Conservation (phyloP, 2,113 vertebrate species). For the Sorex araneus region DNA sequence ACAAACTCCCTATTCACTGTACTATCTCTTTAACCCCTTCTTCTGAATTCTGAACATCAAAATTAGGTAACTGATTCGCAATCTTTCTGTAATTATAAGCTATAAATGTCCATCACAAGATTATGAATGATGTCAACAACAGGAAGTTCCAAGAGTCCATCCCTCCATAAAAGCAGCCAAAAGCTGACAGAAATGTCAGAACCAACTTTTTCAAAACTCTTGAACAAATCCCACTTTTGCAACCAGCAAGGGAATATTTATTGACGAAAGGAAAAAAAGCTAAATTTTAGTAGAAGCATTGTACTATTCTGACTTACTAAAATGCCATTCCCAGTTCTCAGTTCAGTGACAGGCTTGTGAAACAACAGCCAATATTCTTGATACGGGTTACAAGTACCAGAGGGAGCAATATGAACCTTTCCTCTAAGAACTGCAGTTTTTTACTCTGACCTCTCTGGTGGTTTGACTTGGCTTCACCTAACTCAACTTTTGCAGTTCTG, state of each 20-base stretch:
- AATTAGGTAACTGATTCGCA: not conserved
- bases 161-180: not conserved
- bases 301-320: not conserved
- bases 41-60: not conserved
- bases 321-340: not conserved
- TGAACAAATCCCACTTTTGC: constrained; percentile 22
- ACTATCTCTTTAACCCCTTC: no score
- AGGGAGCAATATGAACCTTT: not conserved
- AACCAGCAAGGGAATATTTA: not conserved
- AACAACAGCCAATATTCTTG: not conserved
- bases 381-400: not conserved
- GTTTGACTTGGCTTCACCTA: not conserved
- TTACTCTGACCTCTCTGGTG: not conserved
- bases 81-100: not conserved
- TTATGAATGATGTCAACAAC: constrained; percentile 10
- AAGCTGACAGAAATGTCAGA: not conserved
- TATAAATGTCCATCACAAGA: constrained; percentile 6
- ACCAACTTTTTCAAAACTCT: constrained; percentile 39
- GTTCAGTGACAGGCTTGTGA: not conserved
- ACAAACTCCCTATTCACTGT: no score
- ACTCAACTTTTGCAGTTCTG: not conserved
- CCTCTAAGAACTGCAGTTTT: constrained; percentile 10
- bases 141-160: not conserved
- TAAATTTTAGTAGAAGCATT: not conserved
- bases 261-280: not conserved